Conservation (phyloP, 2,113 vertebrate species). For the Hippolais icterina region DNA sequence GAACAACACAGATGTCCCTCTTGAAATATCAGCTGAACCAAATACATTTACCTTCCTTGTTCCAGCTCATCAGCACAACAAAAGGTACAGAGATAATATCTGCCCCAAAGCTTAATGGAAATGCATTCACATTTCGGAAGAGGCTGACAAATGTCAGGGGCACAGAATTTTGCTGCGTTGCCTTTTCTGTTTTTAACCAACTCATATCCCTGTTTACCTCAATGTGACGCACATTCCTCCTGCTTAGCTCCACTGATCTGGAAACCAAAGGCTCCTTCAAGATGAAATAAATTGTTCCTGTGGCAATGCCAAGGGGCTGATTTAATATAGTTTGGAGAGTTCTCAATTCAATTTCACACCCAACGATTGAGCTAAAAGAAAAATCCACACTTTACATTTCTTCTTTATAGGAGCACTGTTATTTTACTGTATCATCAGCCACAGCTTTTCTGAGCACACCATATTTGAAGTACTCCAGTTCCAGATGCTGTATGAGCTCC, state of each 20-base stretch:
- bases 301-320: conserved; percentile 40
- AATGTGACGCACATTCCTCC: conserved; percentile 28
- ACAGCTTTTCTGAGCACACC: not conserved
- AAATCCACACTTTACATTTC: conserved; percentile 29
- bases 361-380: conserved; percentile 40
- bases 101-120: conserved; percentile 44
- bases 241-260: conserved; percentile 54
- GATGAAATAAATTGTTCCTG: conserved; percentile 60
- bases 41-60: not conserved
- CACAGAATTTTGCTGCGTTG: not conserved
- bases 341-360: conserved; percentile 66
- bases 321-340: conserved; percentile 57
- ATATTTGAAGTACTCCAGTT: not conserved
- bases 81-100: conserved; percentile 1
- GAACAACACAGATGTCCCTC: not conserved
- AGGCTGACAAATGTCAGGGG: conserved; percentile 30
- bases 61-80: not conserved
- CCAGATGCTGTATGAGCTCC: not conserved
- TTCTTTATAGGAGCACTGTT: not conserved
- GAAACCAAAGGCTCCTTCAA: conserved; percentile 65
- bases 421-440: not conserved
- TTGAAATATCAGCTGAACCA: not conserved
- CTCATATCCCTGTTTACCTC: conserved; percentile 53
- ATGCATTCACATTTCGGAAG: not conserved
- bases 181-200: conserved; percentile 38